Conservation (phyloP, 2,797 vertebrate genomes). For the Enteromius viviparus region DNA sequence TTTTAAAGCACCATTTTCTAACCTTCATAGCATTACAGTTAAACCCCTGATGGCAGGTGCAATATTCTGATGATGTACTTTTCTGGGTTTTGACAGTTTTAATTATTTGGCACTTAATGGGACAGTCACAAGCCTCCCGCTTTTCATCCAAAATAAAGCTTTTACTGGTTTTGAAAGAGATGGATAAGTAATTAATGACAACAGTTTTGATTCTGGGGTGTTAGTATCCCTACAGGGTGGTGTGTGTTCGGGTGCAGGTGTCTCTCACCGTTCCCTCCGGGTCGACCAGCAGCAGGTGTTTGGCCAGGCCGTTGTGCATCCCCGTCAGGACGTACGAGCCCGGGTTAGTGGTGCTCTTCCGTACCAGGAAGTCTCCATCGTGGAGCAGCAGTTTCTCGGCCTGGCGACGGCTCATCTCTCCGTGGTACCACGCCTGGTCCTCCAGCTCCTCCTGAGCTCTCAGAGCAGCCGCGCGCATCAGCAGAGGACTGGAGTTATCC, state of each 20-base stretch:
- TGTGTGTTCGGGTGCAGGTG: not conserved
- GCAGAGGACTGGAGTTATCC: conserved; percentile 85
- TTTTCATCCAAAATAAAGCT: too few species aligned
- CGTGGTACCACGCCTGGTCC: conserved; percentile 89
- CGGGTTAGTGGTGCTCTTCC: conserved; percentile 93
- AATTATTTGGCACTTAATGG: too few species aligned
- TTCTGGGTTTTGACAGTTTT: too few species aligned
- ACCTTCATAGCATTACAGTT: too few species aligned
- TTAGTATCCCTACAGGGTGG: too few species aligned
- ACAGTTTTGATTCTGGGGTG: too few species aligned
- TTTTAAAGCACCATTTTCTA: too few species aligned
- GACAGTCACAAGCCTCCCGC: too few species aligned
- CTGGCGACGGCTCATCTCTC: conserved; percentile 93
- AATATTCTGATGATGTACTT: too few species aligned
- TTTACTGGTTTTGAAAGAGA: too few species aligned
- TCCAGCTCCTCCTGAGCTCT: conserved; percentile 85
- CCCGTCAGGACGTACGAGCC: conserved; percentile 95
- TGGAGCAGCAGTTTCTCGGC: conserved; percentile 89
- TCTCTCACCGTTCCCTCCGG: conserved; percentile 94
- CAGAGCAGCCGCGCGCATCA: conserved; percentile 78
- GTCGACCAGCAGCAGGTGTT: conserved; percentile 95
- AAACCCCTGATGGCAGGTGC: too few species aligned
- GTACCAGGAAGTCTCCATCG: conserved; percentile 95
- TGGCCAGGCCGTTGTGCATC: conserved; percentile 92
- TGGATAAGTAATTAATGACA: too few species aligned